Percentiles rank a stretch among this genome's conserved stretches.
Conservation (phyloP, 2,113 vertebrate genomes). For the Bucco capensis region DNA sequence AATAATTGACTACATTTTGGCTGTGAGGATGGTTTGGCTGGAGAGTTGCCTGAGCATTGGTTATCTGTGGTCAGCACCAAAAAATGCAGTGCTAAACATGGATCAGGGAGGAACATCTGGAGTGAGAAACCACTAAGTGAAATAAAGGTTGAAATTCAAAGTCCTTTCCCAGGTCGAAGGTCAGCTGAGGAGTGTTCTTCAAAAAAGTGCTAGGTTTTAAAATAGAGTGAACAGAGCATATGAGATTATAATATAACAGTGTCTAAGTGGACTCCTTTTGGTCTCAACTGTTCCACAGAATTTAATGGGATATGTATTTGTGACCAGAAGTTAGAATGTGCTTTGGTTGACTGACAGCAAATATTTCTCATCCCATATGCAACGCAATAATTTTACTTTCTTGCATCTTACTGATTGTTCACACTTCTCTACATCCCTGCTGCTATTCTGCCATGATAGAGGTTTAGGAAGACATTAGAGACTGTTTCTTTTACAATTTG, state of each 20-base stretch:
- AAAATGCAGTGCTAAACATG: not conserved
- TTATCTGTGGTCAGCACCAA: conserved; percentile 12
- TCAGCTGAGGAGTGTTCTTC: not conserved
- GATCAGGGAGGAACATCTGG: not conserved
- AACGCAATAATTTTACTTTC: conserved; percentile 48
- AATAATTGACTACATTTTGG: conserved; percentile 14
- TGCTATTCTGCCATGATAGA: conserved; percentile 38
- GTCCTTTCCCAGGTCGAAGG: not conserved
- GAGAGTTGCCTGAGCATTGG: not conserved
- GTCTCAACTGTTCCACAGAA: conserved; percentile 14
- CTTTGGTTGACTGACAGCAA: conserved; percentile 58
- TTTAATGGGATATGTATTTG: conserved; percentile 50
- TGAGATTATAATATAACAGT: not conserved
- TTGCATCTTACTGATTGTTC: conserved; percentile 49
- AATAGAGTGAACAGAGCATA: not conserved
- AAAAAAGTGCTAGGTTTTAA: conserved; percentile 7
- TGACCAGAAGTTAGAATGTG: conserved; percentile 7
- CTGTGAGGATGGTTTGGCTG: not conserved
- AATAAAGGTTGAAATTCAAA: not conserved
- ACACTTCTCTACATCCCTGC: conserved; percentile 56
- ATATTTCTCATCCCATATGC: conserved; percentile 46
- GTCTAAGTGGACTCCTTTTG: not conserved
- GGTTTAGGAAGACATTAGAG: conserved; percentile 29
- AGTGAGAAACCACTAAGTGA: not conserved
- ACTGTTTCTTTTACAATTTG: conserved; percentile 11